These are phyloP conservation scores for Sylvilagus bachmani DNA, from an alignment of 2,113 vertebrate species.

Conservation along the genomic window DNA sequence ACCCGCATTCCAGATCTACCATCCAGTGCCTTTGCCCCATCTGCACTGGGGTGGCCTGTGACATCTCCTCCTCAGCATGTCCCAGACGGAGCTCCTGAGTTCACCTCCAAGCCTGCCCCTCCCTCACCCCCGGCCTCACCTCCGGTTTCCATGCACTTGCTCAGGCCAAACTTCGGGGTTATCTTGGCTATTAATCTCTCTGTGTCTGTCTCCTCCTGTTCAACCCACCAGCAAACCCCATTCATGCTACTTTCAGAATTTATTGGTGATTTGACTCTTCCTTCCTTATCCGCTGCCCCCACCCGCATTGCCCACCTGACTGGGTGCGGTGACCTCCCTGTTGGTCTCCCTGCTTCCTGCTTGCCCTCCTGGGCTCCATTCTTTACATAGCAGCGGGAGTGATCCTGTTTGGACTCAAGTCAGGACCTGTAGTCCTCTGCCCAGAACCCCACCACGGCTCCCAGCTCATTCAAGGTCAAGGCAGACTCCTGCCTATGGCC, in stretches of 20 bases:
- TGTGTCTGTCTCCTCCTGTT: not conserved
- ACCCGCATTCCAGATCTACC: not conserved
- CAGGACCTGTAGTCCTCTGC: not conserved
- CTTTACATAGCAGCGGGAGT: not conserved
- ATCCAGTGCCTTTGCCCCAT: accelerated
- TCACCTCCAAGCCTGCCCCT: not conserved
- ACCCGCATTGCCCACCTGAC: not conserved
- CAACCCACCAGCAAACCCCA: not conserved
- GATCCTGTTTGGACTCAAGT: not conserved
- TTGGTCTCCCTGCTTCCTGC: not conserved
- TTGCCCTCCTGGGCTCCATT: not conserved
- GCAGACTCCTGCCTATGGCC: not conserved
- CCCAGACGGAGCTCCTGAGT: not conserved
- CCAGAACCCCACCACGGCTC: not conserved
- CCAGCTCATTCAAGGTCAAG: not conserved
- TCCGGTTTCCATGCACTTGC: not conserved
- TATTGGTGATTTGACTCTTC: not conserved
- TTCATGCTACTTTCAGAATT: not conserved
- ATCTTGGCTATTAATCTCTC: not conserved
- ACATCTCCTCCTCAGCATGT: not conserved
- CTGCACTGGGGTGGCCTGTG: not conserved
- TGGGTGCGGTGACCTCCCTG: accelerated
- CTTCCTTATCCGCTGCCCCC: not conserved
- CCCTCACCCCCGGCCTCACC: not conserved
- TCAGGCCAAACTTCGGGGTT: not conserved